phyloP scores from a whole-genome alignment of 1,140 invertebrate species.

The Harpegnathos saltator region DNA sequence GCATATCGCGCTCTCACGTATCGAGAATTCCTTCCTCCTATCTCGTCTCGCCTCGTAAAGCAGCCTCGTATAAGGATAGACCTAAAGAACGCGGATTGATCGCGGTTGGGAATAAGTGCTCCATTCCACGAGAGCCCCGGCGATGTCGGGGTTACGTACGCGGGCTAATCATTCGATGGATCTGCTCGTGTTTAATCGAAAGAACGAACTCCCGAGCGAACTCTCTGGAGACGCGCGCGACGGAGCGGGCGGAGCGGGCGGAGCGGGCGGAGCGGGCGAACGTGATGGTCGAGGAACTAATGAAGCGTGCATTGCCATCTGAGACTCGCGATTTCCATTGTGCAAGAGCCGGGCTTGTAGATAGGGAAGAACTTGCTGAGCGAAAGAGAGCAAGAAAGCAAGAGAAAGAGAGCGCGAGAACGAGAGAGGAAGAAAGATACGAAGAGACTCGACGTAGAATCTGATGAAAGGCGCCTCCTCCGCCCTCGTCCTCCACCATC shows the following conservation, averaged over 20 bases:
- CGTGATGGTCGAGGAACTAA: conserved; percentile 52
- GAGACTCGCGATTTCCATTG: conserved; percentile 69
- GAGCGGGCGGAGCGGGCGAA: not conserved
- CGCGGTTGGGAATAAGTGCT: not conserved
- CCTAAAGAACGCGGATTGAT: conserved; percentile 8
- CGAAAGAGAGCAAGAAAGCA: not conserved
- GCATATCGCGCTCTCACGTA: too few relatives aligned
- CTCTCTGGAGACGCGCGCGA: not conserved
- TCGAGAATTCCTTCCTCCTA: too few relatives aligned
- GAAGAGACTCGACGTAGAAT: conserved; percentile 48
- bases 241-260: not conserved
- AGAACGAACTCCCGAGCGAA: conserved; percentile 55
- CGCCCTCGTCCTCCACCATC: conserved; percentile 23
- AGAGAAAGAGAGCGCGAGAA: not conserved
- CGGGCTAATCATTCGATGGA: conserved; percentile 69
- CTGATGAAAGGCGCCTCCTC: conserved; percentile 61
- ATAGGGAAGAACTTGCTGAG: conserved; percentile 46
- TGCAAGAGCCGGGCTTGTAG: conserved; percentile 34
- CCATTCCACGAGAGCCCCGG: conserved; percentile 26
- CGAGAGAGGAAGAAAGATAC: conserved; percentile 1
- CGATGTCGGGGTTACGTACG: conserved; percentile 56
- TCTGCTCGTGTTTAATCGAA: conserved; percentile 65
- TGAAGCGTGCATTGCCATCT: conserved; percentile 74
- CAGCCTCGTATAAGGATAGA: not conserved
- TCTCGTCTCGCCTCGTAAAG: too few relatives aligned